A percentile compares a stretch with the other conserved stretches of the same genome.
phyloP scores from a whole-genome alignment of 2,797 vertebrate genomes.

The Hipposideros larvatus region DNA sequence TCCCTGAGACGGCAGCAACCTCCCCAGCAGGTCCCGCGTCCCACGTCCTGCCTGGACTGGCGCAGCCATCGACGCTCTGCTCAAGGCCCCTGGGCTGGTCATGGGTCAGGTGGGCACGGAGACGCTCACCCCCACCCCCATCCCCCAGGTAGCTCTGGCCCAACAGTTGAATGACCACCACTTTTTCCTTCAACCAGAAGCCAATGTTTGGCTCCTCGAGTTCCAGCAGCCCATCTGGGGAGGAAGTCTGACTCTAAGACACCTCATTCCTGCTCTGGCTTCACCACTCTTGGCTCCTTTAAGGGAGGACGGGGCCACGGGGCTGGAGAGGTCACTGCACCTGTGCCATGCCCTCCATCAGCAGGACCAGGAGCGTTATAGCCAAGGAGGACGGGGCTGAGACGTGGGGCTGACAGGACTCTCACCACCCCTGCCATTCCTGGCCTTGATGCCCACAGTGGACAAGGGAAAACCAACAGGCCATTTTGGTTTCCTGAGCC shows the following conservation, averaged over 20 bases:
- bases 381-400: neutral
- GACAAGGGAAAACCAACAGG: fast-evolving
- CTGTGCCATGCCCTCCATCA: fast-evolving
- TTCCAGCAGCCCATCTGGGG: neutral
- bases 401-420: fast-evolving
- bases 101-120: neutral
- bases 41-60: neutral
- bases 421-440: neutral
- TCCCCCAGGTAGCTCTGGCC: neutral
- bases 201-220: fast-evolving
- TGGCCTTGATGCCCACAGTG: fast-evolving
- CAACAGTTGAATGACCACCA: neutral
- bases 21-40: fast-evolving
- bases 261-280: neutral
- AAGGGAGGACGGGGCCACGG: neutral
- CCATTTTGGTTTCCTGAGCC: neutral
- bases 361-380: neutral
- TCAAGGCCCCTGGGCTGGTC: too few relatives aligned
- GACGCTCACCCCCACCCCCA: neutral
- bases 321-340: neutral
- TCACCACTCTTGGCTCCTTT: neutral
- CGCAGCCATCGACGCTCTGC: too few relatives aligned
- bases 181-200: neutral
- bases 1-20: neutral
- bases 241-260: fast-evolving